phyloP scores from a whole-genome alignment of 1,140 invertebrate species.

The Dendroctonus valens region DNA sequence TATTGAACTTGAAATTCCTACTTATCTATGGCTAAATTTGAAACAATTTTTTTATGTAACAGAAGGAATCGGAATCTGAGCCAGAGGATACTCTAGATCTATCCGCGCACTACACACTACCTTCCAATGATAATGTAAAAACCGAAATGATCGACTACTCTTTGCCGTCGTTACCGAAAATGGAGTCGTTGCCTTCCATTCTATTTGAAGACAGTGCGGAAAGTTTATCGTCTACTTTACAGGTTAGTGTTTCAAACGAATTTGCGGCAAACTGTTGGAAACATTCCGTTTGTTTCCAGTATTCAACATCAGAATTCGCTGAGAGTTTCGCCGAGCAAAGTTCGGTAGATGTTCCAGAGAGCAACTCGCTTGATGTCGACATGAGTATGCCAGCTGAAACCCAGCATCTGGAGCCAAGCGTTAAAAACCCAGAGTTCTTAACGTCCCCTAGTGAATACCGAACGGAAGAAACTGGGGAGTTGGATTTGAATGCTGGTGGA shows the following conservation, averaged over 20 bases:
- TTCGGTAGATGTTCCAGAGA: constrained; percentile 8
- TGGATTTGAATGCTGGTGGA: too few species aligned
- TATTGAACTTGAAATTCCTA: constrained; percentile 47
- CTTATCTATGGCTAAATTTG: too few species aligned
- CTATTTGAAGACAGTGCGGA: constrained; percentile 41
- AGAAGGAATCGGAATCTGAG: constrained; percentile 50
- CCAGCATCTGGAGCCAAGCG: too few species aligned
- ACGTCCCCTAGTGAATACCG: too few species aligned
- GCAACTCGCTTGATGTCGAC: not conserved
- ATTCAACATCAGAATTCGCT: constrained; percentile 22
- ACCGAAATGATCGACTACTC: constrained; percentile 43
- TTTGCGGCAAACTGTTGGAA: not conserved
- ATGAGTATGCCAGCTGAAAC: not conserved
- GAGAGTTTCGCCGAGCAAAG: constrained; percentile 23
- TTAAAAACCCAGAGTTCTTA: too few species aligned
- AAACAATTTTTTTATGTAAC: constrained; percentile 4
- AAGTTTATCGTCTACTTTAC: constrained; percentile 26
- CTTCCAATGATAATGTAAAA: constrained; percentile 38
- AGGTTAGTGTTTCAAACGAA: constrained; percentile 11
- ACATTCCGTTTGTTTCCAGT: constrained; percentile 15
- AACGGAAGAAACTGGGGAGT: too few species aligned
- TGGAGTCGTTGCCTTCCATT: constrained; percentile 40
- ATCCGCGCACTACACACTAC: constrained; percentile 24
- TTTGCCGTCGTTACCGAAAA: constrained; percentile 38
- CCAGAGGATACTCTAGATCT: constrained; percentile 43